phyloP scores from a whole-genome alignment of 2,888 invertebrate species.

The Macrostomum cliftonense region DNA sequence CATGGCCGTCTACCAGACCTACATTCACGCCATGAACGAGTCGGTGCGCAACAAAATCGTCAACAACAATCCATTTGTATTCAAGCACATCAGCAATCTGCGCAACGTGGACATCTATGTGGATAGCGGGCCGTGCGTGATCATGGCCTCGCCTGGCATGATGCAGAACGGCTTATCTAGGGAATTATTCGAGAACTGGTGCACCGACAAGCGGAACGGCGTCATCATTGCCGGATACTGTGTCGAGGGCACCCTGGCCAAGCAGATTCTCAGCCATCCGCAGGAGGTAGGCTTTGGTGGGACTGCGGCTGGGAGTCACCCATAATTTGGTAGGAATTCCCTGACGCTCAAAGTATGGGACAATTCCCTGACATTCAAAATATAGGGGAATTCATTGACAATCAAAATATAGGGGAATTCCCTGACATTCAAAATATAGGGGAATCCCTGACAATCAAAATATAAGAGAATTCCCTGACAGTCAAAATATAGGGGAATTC shows the following conservation, averaged over 20 bases:
- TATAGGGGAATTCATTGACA: too few relatives aligned
- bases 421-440: too few relatives aligned
- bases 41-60: constrained; percentile 84
- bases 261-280: neutral
- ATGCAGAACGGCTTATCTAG: constrained; percentile 93
- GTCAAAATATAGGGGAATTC: too few relatives aligned
- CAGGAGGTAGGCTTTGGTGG: too few relatives aligned
- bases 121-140: constrained; percentile 96
- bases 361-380: too few relatives aligned
- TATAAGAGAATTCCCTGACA: too few relatives aligned
- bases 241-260: constrained; percentile 44
- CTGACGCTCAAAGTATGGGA: too few relatives aligned
- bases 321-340: too few relatives aligned
- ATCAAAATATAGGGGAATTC: too few relatives aligned
- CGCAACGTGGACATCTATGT: constrained; percentile 93
- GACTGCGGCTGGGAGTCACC: too few relatives aligned
- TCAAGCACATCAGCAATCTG: constrained; percentile 61
- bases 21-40: constrained; percentile 98
- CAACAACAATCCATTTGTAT: constrained; percentile 92
- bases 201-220: constrained; percentile 89
- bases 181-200: constrained; percentile 96
- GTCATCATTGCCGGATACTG: constrained; percentile 80
- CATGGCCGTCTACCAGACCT: constrained; percentile 99
- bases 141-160: constrained; percentile 98
- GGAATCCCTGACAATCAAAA: too few relatives aligned